Base-by-base conservation (phyloP, 2,113 vertebrate genomes). In the Nymphicus hollandicus region DNA sequence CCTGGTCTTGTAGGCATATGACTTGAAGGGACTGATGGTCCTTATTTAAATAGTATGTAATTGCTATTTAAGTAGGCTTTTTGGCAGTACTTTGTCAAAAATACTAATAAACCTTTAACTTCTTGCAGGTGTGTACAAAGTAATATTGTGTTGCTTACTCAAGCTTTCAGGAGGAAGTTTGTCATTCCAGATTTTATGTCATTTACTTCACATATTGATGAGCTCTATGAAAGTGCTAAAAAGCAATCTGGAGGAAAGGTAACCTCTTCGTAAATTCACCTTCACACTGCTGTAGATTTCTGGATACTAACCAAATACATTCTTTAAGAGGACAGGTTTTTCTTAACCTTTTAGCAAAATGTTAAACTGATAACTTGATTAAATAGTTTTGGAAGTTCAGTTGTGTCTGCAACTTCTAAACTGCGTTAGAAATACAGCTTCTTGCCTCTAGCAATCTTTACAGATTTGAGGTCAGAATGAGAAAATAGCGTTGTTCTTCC, bases 131-230 rank as follows among this genome's bases (percentile, higher is more conserved):
- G 99, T 96, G 99, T 99, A 88, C 99, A 99, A 94, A 99, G 99
- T 98, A 99, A 99, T 98, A 99, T 99, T 58, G 99, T 99, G 44
- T 97, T 99, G 97, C 98, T 99, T 88, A 99, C 99, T 47, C 99
- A 99, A 98, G 99, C 99, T 70, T 99, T 99, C 97, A 98, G 99
- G 93, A 99, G 99, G 97, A 99, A 99, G 97, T 99, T 99, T 91
- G 99, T 99, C 90, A 99, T 99, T 98, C 99, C 99, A 43, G 99
- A 99, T 98, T 99, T 99, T 92, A 98, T 99, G 98, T 98, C 99
- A 0, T 99, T 99, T 97, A 98, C 98, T 77, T 99, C 98, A 39
- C 99, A 99, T 97, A 99, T 99, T 10, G 99, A 99, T 95, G 99
- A 99, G 12, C 97, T 99, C 1, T 99, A 98, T 29, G 99, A 99